Percentiles rank a stretch among this genome's conserved stretches.
phyloP scores from a whole-genome alignment of 2,888 invertebrate genomes.

The Phasia obesa region DNA sequence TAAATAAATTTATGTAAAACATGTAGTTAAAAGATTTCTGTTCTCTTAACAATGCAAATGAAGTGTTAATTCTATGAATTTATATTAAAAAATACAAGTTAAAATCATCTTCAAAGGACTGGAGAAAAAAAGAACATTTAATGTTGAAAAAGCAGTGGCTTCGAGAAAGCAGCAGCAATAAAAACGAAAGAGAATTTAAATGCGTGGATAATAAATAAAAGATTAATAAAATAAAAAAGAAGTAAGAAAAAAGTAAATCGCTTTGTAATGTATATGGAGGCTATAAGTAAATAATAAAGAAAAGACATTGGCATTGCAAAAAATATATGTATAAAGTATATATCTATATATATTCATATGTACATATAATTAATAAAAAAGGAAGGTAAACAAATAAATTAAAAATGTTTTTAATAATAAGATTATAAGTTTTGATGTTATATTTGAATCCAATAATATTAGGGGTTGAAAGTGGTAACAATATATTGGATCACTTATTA shows the following conservation, averaged over 20 bases:
- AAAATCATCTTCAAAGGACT: constrained; percentile 46
- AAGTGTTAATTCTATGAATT: constrained; percentile 50
- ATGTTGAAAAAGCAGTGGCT: constrained; percentile 45
- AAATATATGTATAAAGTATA: constrained; percentile 7
- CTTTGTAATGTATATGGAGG: constrained; percentile 68
- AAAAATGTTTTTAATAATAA: constrained; percentile 48
- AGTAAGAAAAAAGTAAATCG: constrained; percentile 42
- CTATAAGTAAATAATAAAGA: constrained; percentile 58
- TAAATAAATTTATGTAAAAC: constrained; percentile 51
- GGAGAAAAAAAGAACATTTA: constrained; percentile 54
- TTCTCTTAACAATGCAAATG: constrained; percentile 37
- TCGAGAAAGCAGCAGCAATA: constrained; percentile 39
- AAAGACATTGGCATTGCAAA: constrained; percentile 64
- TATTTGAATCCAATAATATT: constrained; percentile 13
- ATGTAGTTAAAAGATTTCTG: constrained; percentile 19
- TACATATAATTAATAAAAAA: constrained; percentile 44
- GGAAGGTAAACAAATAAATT: constrained; percentile 63
- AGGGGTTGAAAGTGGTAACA: constrained; percentile 41
- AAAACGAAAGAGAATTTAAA: constrained; percentile 47
- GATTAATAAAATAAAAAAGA: constrained; percentile 39
- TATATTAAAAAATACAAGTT: constrained; percentile 53
- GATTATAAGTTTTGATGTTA: constrained; percentile 28
- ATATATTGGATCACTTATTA: constrained; percentile 1
- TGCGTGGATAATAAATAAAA: constrained; percentile 56
- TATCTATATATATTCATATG: not conserved